A percentile compares a stretch with the other conserved stretches of the same genome.
Conservation (phyloP, 92 coral and sea anemone genomes). For the Plumapathes pennacea region DNA sequence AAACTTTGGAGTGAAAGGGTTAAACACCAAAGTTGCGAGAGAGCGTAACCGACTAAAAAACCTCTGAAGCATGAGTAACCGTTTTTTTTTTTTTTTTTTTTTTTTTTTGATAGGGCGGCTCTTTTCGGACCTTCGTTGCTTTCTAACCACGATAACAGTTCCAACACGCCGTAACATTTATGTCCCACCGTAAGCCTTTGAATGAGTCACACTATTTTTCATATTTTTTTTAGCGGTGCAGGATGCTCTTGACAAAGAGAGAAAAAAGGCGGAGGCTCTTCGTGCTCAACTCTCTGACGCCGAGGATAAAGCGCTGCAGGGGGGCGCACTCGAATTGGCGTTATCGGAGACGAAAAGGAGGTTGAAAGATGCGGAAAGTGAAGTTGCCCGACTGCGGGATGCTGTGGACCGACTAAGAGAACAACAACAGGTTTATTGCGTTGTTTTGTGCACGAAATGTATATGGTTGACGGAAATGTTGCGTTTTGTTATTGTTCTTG, state of each 20-base stretch:
- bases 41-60: too few relatives aligned
- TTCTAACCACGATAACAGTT: too few relatives aligned
- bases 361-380: slow-evolving; percentile 69
- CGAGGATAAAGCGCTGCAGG: slow-evolving; percentile 66
- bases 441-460: too few relatives aligned
- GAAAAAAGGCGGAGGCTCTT: slow-evolving; percentile 51
- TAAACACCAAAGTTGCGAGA: too few relatives aligned
- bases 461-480: neutral
- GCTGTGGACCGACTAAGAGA: slow-evolving; percentile 72
- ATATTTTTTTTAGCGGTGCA: slow-evolving; percentile 33
- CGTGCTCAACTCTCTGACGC: slow-evolving; percentile 65
- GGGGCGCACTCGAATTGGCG: slow-evolving; percentile 50
- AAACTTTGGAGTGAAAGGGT: too few relatives aligned
- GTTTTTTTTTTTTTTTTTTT: too few relatives aligned
- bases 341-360: slow-evolving; percentile 78
- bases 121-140: too few relatives aligned
- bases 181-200: too few relatives aligned
- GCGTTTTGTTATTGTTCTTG: neutral
- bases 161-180: too few relatives aligned
- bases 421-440: slow-evolving; percentile 75
- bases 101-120: too few relatives aligned
- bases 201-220: neutral
- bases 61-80: too few relatives aligned
- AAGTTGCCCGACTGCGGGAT: slow-evolving; percentile 68
- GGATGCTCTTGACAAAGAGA: slow-evolving; percentile 74